Evolutionary conservation across 1,140 invertebrate species (phyloP), one percentile per base, ranked within the genome.

Genomic region (Bombus soroeensis): DNA sequence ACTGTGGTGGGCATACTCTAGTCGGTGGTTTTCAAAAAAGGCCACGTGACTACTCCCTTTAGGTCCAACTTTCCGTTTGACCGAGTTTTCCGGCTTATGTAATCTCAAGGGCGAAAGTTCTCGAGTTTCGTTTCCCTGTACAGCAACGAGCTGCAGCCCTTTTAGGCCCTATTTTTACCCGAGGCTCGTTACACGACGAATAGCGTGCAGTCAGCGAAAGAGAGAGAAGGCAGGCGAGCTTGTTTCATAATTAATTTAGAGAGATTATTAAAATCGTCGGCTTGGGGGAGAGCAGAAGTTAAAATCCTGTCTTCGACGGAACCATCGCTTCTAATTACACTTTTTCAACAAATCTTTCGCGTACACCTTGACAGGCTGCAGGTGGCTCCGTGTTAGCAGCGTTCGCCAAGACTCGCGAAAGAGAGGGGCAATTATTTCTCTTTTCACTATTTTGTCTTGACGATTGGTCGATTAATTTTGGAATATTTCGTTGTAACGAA

Each of bases 61-160:
- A 88, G 89, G 83, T 90, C 87, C 81, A 86, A 90, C 89, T 90
- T 90, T 90, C 80, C 89, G 87, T 90, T 90, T 90, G 89, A 90
- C 89, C 89, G 89, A 90, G 71, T 90, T 90, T 90, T 88, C 87
- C 76, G 85, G 89, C 78, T 90, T 90, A 82, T 80, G 79, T 85
- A 79, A 88, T 81, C 86, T 89, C 86, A 89, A 90, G 88, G 83
- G 78, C 88, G 81, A 85, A 90, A 87, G 53, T 81, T 81, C 81
- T 83, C 86, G 85, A 74, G 88, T 71, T 79, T 83, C 74, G 86
- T 83, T 81, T 80, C 62, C 70, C 84, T 59, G 57, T 75, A 32
- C 41, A 66, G 25, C 39, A n/a, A n/a, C 41, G 59, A 25, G 57
- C 75, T 13, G 53, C 53, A 72, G 25, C 84, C 84, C 84, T 85